Conservation (phyloP, 30 jellyfish, hydroid and myxozoan genomes). For the Clytia hemisphaerica region DNA sequence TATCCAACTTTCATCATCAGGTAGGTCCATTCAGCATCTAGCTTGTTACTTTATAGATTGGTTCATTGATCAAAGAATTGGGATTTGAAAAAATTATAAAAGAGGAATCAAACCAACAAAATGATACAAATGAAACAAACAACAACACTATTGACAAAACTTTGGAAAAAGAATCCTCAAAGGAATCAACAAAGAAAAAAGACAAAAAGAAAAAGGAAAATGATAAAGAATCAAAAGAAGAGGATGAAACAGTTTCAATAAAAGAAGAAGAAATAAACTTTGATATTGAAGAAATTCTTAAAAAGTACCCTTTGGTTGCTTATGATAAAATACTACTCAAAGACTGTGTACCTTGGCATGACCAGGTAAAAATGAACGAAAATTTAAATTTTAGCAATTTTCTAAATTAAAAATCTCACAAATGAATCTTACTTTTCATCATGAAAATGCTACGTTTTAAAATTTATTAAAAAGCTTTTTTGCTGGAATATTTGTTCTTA, state of each 20-base stretch:
- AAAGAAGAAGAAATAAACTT: conserved; percentile 6
- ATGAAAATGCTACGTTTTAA: background rate
- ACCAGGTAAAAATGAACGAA: conserved; percentile 26
- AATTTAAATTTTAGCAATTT: background rate
- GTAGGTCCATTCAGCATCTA: too few relatives aligned
- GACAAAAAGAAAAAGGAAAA: conserved; percentile 9
- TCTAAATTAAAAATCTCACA: background rate
- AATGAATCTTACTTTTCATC: background rate
- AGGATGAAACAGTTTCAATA: conserved; percentile 26
- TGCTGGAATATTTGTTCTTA: background rate
- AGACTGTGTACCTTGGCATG: conserved; percentile 43
- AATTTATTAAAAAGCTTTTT: background rate
- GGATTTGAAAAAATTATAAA: background rate
- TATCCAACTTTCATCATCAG: too few relatives aligned
- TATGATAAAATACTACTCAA: background rate
- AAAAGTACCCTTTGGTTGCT: too few relatives aligned
- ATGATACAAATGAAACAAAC: background rate
- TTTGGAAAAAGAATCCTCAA: background rate
- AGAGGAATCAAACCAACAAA: background rate
- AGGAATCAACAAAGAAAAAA: too few relatives aligned
- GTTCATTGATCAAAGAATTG: background rate
- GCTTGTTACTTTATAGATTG: too few relatives aligned
- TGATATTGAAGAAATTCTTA: too few relatives aligned
- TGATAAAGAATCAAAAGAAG: background rate
- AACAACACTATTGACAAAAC: background rate